Percentiles rank a stretch among this genome's conserved stretches.
Conservation (phyloP, 2,888 invertebrate species). For the Drosophila gaucha region DNA sequence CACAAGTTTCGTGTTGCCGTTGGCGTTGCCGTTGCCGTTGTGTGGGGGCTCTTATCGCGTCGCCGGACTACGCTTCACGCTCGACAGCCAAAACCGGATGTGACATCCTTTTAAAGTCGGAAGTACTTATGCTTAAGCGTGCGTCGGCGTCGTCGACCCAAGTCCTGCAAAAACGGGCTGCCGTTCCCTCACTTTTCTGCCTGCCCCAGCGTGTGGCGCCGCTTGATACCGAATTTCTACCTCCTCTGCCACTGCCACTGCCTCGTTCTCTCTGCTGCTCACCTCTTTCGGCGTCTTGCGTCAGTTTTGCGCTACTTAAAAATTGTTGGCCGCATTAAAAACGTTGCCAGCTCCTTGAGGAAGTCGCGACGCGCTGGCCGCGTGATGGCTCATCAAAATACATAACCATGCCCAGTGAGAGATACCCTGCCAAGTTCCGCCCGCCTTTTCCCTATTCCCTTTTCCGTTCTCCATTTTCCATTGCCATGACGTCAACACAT, state of each 20-base stretch:
- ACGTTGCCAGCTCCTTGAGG: constrained; percentile 23
- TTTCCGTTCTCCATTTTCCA: neutral
- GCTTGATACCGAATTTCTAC: constrained; percentile 21
- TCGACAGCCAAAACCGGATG: constrained; percentile 81
- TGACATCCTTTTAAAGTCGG: constrained; percentile 85
- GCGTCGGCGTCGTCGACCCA: constrained; percentile 61
- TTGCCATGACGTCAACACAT: constrained; percentile 17
- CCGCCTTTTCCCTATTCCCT: too few relatives aligned
- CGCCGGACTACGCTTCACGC: constrained; percentile 75
- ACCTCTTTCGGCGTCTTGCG: constrained; percentile 30
- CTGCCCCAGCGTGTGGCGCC: constrained; percentile 21
- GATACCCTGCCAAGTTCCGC: neutral
- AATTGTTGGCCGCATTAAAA: constrained; percentile 72
- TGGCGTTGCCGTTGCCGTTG: constrained; percentile 2
- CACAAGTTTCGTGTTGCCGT: constrained; percentile 37
- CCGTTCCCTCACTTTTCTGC: neutral
- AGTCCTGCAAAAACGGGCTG: constrained; percentile 12
- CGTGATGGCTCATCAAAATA: constrained; percentile 49
- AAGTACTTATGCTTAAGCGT: constrained; percentile 84
- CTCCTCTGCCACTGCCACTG: constrained; percentile 8
- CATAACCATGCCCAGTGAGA: constrained; percentile 38
- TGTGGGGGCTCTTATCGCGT: constrained; percentile 68
- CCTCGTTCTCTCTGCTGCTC: neutral
- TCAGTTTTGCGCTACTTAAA: constrained; percentile 74
- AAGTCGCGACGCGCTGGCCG: constrained; percentile 11